A percentile compares a stretch with the other conserved stretches of the same genome.
These are phyloP conservation scores for Megaceryle torquata DNA, from an alignment of 2,113 vertebrate species.

Conservation along the genomic window DNA sequence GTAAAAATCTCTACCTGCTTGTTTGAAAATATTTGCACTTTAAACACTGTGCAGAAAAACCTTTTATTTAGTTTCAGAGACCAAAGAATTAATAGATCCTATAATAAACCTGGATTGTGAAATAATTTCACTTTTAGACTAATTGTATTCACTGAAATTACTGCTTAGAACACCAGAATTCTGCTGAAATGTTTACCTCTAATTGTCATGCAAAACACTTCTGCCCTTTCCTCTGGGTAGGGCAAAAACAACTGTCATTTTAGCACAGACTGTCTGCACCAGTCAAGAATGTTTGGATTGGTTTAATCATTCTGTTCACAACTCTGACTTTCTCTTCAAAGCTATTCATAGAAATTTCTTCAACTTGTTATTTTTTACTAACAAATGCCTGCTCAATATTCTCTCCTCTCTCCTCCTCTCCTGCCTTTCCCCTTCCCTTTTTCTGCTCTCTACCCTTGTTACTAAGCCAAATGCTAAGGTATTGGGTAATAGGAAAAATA, in stretches of 20 bases:
- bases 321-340: slow-evolving; percentile 3
- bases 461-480: neutral
- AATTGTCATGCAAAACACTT: slow-evolving; percentile 54
- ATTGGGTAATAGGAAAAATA: neutral
- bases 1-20: neutral
- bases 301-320: slow-evolving; percentile 41
- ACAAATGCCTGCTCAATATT: neutral
- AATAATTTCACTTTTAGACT: neutral
- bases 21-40: neutral
- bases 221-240: slow-evolving; percentile 27
- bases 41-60: neutral
- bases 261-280: slow-evolving; percentile 13
- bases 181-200: slow-evolving; percentile 44
- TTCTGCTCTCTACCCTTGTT: neutral
- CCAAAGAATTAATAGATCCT: neutral
- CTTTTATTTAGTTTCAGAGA: neutral
- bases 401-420: neutral
- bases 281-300: neutral
- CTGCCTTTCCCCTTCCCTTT: neutral
- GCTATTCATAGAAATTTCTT: neutral
- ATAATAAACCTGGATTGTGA: neutral
- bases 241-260: slow-evolving; percentile 38
- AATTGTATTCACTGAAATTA: neutral
- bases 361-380: neutral
- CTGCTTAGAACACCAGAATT: neutral